Evolutionary conservation across 1,140 invertebrate species (phyloP).

Genomic region (Gonioctena quinquepunctata): DNA sequence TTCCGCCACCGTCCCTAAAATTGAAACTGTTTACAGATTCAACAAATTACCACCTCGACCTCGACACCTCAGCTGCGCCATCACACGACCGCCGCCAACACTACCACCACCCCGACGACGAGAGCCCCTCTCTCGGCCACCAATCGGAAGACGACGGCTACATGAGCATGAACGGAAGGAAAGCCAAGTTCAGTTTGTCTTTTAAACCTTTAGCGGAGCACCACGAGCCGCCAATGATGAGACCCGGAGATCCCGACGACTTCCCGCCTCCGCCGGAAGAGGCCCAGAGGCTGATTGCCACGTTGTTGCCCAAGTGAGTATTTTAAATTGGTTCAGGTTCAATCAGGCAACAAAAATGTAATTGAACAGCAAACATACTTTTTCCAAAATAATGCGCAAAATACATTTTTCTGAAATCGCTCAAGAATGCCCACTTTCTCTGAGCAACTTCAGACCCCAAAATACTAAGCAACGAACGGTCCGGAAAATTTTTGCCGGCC

Average conservation of each 20-base stretch:
- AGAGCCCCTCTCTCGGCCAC: conserved; percentile 75
- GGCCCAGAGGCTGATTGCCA: conserved; percentile 73
- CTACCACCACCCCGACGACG: conserved; percentile 62
- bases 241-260: conserved; percentile 52
- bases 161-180: conserved; percentile 85
- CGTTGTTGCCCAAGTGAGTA: conserved; percentile 71
- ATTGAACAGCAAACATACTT: too few species aligned
- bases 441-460: too few species aligned
- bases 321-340: too few species aligned
- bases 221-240: conserved; percentile 58
- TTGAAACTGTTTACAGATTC: too few species aligned
- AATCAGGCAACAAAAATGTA: too few species aligned
- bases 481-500: too few species aligned
- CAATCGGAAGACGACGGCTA: conserved; percentile 87
- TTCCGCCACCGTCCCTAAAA: too few species aligned
- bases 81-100: conserved; percentile 39
- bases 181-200: conserved; percentile 70
- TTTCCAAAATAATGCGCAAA: too few species aligned
- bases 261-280: conserved; percentile 75
- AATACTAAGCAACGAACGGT: too few species aligned
- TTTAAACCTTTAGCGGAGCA: conserved; percentile 69
- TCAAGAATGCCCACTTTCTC: too few species aligned
- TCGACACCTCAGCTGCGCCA: conserved; percentile 49
- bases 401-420: too few species aligned
- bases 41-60: conserved; percentile 43